Percentiles rank a stretch among this genome's conserved stretches.
These are phyloP conservation scores for Engraulis encrasicolus DNA, from an alignment of 2,113 vertebrate genomes.

Conservation along the genomic window DNA sequence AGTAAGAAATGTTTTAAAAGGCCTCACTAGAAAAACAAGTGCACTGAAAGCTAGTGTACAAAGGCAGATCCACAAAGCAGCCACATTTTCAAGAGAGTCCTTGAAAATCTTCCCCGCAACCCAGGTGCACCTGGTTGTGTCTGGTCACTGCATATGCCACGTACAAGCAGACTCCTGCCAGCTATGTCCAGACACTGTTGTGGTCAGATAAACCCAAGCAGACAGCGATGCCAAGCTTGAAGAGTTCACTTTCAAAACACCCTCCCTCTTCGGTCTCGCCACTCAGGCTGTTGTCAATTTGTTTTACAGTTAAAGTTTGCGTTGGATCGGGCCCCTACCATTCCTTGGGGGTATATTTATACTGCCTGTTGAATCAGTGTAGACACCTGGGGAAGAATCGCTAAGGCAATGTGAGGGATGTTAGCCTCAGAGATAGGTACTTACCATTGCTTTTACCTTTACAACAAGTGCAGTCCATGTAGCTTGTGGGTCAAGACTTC, in stretches of 20 bases:
- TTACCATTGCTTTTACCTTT: too few relatives aligned
- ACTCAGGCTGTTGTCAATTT: conserved; percentile 26
- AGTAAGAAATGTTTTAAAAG: neutral
- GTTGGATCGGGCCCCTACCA: neutral
- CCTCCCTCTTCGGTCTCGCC: neutral
- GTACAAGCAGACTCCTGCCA: conserved; percentile 44
- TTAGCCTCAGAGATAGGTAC: neutral
- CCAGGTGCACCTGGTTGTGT: conserved; percentile 30
- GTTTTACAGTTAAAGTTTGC: conserved; percentile 17
- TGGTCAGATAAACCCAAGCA: conserved; percentile 43
- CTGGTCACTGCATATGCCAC: conserved; percentile 45
- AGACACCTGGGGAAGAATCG: neutral
- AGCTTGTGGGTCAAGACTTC: too few relatives aligned
- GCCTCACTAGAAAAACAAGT: neutral
- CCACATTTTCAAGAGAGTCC: neutral
- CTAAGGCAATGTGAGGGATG: neutral
- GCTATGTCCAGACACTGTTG: conserved; percentile 28
- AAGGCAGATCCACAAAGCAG: neutral
- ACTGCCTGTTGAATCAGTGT: neutral
- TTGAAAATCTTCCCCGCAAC: conserved; percentile 9
- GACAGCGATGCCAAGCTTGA: conserved; percentile 43
- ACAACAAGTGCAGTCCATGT: too few relatives aligned
- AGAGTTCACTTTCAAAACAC: conserved; percentile 23
- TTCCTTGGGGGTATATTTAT: neutral
- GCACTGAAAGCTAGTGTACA: neutral